A percentile compares a stretch with the other conserved stretches of the same genome.
Conservation (phyloP, 2,797 vertebrate species). For the Acanthornis magna region DNA sequence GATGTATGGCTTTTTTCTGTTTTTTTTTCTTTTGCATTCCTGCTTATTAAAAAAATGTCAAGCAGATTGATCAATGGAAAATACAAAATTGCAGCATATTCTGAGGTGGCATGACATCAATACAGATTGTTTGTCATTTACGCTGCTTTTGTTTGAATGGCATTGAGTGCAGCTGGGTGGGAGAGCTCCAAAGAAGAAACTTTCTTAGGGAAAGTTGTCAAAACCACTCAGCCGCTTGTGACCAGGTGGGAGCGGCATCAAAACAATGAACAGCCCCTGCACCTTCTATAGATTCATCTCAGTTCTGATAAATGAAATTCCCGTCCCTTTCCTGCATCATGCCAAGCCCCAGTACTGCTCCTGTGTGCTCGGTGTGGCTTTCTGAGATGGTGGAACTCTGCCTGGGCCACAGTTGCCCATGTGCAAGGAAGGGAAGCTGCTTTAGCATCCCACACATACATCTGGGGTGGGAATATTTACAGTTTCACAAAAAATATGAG, state of each 20-base stretch:
- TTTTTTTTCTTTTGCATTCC: background rate
- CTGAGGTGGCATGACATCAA: background rate
- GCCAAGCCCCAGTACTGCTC: background rate
- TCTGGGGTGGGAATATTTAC: background rate
- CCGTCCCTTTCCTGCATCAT: background rate
- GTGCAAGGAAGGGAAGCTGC: background rate
- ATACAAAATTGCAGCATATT: background rate
- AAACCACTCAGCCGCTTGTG: background rate
- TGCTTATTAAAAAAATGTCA: background rate
- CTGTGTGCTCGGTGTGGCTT: background rate
- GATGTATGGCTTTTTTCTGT: background rate
- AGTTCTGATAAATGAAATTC: background rate
- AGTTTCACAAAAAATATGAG: background rate
- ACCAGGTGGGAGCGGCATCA: background rate
- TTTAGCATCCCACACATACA: accelerated
- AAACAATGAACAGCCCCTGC: background rate
- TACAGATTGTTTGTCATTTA: background rate
- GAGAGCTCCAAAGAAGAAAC: background rate
- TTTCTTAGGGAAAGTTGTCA: background rate
- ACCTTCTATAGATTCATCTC: background rate
- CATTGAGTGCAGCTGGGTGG: background rate
- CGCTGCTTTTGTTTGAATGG: background rate
- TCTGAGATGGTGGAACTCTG: background rate
- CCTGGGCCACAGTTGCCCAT: background rate
- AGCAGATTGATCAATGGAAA: background rate